Conservation (phyloP, 2,888 invertebrate species). For the Acanthococcus lagerstroemiae region DNA sequence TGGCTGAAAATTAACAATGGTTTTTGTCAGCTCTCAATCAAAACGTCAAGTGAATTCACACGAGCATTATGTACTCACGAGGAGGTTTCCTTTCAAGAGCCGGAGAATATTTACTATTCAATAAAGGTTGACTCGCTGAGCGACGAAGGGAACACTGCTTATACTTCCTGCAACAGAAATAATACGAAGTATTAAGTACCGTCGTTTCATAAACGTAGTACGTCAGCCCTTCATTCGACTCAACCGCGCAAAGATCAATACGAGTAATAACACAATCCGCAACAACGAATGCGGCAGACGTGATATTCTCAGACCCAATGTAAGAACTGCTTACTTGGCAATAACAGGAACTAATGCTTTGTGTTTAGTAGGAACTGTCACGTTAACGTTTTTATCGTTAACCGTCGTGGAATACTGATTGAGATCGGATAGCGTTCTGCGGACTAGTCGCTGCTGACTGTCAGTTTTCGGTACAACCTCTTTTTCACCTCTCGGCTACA, state of each 20-base stretch:
- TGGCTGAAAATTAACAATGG: conserved; percentile 45
- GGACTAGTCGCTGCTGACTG: conserved; percentile 12
- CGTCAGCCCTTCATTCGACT: no score
- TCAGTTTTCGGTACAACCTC: neutral
- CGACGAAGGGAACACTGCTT: conserved; percentile 43
- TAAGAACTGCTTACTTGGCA: conserved; percentile 1
- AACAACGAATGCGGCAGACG: neutral
- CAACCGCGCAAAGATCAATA: neutral
- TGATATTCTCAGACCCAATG: neutral
- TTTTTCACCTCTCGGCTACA: no score
- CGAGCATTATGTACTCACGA: neutral
- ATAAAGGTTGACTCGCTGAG: conserved; percentile 60
- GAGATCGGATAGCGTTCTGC: conserved; percentile 26
- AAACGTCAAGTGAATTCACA: neutral
- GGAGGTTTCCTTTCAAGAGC: conserved; percentile 46
- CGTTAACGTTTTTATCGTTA: conserved; percentile 5
- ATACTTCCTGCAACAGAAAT: conserved; percentile 16
- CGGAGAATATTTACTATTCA: conserved; percentile 51
- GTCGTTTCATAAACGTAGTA: no score
- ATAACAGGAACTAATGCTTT: conserved; percentile 31
- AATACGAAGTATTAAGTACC: no score
- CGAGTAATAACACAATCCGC: neutral
- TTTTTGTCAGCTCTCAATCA: no score
- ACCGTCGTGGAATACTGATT: conserved; percentile 11
- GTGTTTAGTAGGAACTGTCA: conserved; percentile 24